Conservation (phyloP, 2,888 invertebrate species). For the Scotopteryx bipunctaria region DNA sequence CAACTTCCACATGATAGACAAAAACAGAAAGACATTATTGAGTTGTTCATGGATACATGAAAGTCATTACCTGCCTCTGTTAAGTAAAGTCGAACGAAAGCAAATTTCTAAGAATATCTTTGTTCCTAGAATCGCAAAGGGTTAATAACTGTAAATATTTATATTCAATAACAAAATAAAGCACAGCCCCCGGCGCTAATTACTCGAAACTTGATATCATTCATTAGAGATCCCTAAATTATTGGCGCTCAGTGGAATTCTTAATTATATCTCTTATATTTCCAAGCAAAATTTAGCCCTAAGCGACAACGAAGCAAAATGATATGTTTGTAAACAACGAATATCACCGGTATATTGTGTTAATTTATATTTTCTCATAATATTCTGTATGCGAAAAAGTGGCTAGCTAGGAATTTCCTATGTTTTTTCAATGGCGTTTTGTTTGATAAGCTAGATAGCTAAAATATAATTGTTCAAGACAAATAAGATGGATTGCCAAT, state of each 20-base stretch:
- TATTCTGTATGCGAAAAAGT: conserved; percentile 34
- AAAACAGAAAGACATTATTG: no score
- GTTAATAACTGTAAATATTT: conserved; percentile 45
- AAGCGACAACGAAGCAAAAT: conserved; percentile 74
- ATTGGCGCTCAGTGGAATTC: conserved; percentile 78
- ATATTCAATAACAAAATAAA: conserved; percentile 69
- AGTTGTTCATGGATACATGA: no score
- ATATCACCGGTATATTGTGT: conserved; percentile 67
- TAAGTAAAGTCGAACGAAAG: not conserved
- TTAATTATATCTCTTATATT: conserved; percentile 83
- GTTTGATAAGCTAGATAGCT: no score
- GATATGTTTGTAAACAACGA: conserved; percentile 80
- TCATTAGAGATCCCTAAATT: conserved; percentile 81
- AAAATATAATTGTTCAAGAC: no score
- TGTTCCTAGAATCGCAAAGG: conserved; percentile 21
- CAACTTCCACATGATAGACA: no score
- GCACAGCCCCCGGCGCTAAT: conserved; percentile 74
- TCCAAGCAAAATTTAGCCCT: conserved; percentile 80
- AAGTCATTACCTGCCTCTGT: no score
- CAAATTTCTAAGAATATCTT: not conserved
- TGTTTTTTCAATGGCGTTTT: no score
- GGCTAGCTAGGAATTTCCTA: no score
- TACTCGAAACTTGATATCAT: conserved; percentile 81
- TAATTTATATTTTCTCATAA: conserved; percentile 64
- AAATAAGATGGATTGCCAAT: no score